These are phyloP conservation scores for Tanytarsus gracilentus DNA, from an alignment of 2,888 invertebrate species.

Conservation along the genomic window DNA sequence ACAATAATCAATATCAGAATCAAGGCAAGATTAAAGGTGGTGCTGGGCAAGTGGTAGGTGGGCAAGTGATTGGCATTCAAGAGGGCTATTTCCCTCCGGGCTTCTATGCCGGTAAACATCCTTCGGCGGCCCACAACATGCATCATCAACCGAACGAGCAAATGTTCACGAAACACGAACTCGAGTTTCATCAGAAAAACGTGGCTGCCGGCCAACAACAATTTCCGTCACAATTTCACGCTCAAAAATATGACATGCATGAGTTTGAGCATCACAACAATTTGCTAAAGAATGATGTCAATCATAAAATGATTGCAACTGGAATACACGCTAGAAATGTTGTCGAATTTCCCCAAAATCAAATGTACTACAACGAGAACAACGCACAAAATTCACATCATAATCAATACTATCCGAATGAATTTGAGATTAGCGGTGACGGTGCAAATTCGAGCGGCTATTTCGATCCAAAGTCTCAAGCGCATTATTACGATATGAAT, in stretches of 20 bases:
- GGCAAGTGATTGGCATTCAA: constrained; percentile 32
- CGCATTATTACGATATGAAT: constrained; percentile 38
- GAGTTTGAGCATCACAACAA: constrained; percentile 34
- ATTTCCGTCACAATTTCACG: constrained; percentile 12
- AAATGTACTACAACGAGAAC: constrained; percentile 28
- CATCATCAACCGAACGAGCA: constrained; percentile 24
- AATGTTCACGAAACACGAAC: constrained; percentile 28
- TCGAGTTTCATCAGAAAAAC: constrained; percentile 26
- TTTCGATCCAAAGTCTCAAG: constrained; percentile 38
- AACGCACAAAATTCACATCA: constrained; percentile 33
- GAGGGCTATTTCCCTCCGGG: constrained; percentile 38
- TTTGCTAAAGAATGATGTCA: constrained; percentile 32
- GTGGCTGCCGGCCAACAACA: neutral
- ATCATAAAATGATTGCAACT: constrained; percentile 32
- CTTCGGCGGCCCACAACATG: constrained; percentile 30
- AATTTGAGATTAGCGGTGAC: constrained; percentile 36
- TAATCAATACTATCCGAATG: constrained; percentile 35
- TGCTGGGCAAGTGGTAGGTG: too few relatives aligned
- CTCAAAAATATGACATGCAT: constrained; percentile 36
- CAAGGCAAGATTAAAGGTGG: constrained; percentile 16
- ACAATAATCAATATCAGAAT: constrained; percentile 26
- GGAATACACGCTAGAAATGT: constrained; percentile 34
- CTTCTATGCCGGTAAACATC: constrained; percentile 36
- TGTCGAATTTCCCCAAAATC: constrained; percentile 20
- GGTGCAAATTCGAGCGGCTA: constrained; percentile 34